phyloP scores from a whole-genome alignment of 2,113 vertebrate species.

The Dromas ardeola region DNA sequence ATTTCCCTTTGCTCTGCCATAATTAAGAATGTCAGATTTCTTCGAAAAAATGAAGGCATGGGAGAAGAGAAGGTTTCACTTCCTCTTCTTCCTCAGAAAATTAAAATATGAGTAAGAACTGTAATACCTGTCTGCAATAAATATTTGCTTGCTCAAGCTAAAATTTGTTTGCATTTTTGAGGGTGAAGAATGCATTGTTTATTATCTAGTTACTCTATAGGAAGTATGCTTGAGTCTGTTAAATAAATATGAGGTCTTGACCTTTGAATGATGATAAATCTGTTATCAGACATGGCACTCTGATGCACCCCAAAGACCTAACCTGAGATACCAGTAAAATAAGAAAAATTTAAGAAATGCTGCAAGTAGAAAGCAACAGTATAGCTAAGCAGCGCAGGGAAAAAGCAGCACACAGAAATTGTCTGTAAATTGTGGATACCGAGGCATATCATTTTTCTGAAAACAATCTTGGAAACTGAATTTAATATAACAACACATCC shows the following conservation, averaged over 20 bases:
- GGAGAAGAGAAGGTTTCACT: background rate
- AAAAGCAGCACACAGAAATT: background rate
- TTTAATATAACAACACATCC: background rate
- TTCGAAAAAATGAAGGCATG: background rate
- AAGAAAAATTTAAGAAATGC: background rate
- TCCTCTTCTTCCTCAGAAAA: background rate
- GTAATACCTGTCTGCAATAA: background rate
- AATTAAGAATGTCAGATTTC: constrained; percentile 13
- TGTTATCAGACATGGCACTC: background rate
- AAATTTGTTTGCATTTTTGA: background rate
- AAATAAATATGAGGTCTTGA: background rate
- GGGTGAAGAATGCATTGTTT: background rate
- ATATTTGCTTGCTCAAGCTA: background rate
- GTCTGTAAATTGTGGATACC: background rate
- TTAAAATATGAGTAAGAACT: background rate
- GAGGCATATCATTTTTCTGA: background rate
- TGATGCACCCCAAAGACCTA: background rate
- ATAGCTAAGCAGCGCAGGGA: background rate
- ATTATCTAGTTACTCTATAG: background rate
- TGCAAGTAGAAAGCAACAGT: background rate
- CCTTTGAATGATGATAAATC: background rate
- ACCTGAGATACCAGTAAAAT: background rate
- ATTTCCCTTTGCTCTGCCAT: background rate
- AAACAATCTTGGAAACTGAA: background rate
- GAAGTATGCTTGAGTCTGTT: background rate